Evolutionary conservation across 2,888 invertebrate genomes (phyloP).

Genomic region (Eilema sororculum): DNA sequence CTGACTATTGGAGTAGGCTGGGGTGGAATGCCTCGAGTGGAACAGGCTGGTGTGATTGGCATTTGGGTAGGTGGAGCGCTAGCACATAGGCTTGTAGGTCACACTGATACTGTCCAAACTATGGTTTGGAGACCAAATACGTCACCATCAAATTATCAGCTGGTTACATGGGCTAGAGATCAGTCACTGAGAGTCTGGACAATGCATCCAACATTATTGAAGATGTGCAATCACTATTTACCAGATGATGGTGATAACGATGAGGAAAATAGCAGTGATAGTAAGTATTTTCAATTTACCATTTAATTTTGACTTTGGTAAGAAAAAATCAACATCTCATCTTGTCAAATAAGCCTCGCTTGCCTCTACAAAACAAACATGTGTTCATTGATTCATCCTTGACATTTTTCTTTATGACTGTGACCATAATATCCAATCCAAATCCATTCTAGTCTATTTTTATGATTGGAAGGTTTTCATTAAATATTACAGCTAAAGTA

Average conservation of each 20-base stretch:
- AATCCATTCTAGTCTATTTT: background rate
- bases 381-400: background rate
- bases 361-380: no score
- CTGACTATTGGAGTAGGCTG: slow-evolving; percentile 97
- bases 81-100: slow-evolving; percentile 97
- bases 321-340: background rate
- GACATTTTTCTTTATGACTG: no score
- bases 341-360: background rate
- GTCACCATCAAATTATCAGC: slow-evolving; percentile 91
- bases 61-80: slow-evolving; percentile 88
- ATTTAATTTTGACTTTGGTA: background rate
- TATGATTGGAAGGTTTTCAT: background rate
- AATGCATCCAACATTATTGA: slow-evolving; percentile 94
- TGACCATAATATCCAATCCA: background rate
- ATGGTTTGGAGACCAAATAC: slow-evolving; percentile 96
- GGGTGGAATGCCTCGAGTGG: slow-evolving; percentile 92
- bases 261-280: slow-evolving; percentile 83
- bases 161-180: slow-evolving; percentile 98
- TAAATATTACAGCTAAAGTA: background rate
- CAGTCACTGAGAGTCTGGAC: slow-evolving; percentile 96
- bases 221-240: slow-evolving; percentile 90
- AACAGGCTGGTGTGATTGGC: slow-evolving; percentile 89
- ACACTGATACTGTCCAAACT: slow-evolving; percentile 97
- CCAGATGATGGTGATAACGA: slow-evolving; percentile 88
- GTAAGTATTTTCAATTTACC: slow-evolving; percentile 59